Evolutionary conservation across 1,140 invertebrate species (phyloP).

Genomic region (Ridgeia piscesae): DNA sequence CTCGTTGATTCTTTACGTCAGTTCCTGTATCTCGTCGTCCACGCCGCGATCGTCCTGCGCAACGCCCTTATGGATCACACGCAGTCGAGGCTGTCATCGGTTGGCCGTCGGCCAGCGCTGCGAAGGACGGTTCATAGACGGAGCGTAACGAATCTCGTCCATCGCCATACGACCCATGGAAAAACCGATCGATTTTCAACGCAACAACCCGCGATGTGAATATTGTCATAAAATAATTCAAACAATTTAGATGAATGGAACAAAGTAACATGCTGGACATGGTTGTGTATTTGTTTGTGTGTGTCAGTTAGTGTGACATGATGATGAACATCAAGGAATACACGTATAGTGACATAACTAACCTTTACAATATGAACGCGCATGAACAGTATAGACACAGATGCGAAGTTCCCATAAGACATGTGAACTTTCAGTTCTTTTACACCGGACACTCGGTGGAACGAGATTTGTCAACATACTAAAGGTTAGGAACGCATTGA

Average conservation of each 20-base stretch:
- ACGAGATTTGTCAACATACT: too few relatives aligned
- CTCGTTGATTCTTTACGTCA: not conserved
- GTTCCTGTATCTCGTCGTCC: not conserved
- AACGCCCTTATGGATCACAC: not conserved
- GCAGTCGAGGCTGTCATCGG: not conserved
- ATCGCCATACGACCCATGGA: not conserved
- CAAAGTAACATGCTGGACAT: not conserved
- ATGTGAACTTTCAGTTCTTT: too few relatives aligned
- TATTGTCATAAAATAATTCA: not conserved
- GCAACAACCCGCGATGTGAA: not conserved
- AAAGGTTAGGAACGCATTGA: too few relatives aligned
- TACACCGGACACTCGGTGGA: too few relatives aligned
- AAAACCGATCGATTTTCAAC: not conserved
- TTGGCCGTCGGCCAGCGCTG: not conserved
- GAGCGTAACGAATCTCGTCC: not conserved
- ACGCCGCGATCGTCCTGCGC: not conserved
- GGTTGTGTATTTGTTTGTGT: too few relatives aligned
- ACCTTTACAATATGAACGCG: not conserved
- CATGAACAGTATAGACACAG: not conserved
- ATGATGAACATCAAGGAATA: not conserved
- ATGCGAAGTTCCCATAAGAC: too few relatives aligned
- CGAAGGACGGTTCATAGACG: not conserved
- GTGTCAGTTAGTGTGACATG: too few relatives aligned
- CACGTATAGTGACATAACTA: not conserved
- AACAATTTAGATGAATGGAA: not conserved